Evolutionary conservation across 2,888 invertebrate genomes (phyloP).

Genomic region (Cepaea hortensis): DNA sequence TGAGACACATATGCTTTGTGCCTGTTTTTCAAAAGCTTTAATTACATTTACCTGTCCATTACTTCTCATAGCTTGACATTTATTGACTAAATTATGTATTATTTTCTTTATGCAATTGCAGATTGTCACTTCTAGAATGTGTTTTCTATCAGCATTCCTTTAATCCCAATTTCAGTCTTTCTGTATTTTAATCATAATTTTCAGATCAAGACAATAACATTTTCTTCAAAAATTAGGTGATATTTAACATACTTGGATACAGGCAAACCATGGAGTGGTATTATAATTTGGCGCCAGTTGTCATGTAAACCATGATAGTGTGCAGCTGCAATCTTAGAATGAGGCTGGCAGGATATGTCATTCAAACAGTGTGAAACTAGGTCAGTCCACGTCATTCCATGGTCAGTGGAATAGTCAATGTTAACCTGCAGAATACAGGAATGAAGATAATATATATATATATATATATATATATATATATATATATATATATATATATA

Average conservation of each 20-base stretch:
- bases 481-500: neutral
- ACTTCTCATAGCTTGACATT: too few species aligned
- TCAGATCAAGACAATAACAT: too few species aligned
- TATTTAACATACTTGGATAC: conserved; percentile 62
- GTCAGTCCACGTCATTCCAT: conserved; percentile 73
- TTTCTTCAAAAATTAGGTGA: too few species aligned
- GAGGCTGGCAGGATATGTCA: conserved; percentile 66
- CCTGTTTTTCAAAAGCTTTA: too few species aligned
- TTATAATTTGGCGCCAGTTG: conserved; percentile 65
- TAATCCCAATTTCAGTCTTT: too few species aligned
- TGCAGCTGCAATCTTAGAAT: conserved; percentile 66
- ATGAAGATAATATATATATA: neutral
- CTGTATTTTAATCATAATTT: too few species aligned
- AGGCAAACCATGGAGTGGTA: conserved; percentile 63
- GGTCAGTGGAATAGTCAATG: conserved; percentile 74
- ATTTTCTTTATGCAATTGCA: too few species aligned
- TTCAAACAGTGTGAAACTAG: conserved; percentile 69
- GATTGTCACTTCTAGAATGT: too few species aligned
- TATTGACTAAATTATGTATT: too few species aligned
- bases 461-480: neutral
- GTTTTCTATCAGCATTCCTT: too few species aligned
- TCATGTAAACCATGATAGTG: conserved; percentile 68
- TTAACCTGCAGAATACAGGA: conserved; percentile 49
- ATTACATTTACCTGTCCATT: too few species aligned
- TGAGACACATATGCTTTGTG: too few species aligned